Evolutionary conservation across 2,113 vertebrate genomes (phyloP).

Genomic region (Urocolius indicus): DNA sequence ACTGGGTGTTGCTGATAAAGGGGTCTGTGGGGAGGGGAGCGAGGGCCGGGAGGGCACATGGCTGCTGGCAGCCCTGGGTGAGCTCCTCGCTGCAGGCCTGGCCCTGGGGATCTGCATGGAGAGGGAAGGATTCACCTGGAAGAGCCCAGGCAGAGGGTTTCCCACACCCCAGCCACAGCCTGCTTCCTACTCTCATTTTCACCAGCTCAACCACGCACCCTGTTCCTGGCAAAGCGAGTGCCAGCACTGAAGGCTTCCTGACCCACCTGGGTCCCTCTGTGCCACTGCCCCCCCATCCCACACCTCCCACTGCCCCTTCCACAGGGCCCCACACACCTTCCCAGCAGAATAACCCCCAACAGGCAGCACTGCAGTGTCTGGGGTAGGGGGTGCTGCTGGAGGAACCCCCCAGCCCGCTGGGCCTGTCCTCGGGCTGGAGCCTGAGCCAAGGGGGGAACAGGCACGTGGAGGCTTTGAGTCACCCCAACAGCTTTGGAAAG

Average conservation of each 20-base stretch:
- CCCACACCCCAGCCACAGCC: not conserved
- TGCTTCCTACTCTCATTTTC: not conserved
- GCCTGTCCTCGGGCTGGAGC: not conserved
- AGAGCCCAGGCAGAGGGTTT: not conserved
- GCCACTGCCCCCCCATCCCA: not conserved
- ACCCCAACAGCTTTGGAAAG: fast-evolving
- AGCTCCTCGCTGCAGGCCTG: too few relatives aligned
- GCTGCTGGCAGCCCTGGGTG: not conserved
- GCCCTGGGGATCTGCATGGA: fast-evolving
- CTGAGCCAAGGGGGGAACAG: fast-evolving
- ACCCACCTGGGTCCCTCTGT: not conserved
- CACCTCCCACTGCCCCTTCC: too few relatives aligned
- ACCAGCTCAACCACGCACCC: fast-evolving
- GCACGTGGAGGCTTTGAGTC: not conserved
- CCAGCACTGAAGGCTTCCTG: not conserved
- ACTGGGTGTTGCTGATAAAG: not conserved
- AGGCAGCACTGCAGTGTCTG: fast-evolving
- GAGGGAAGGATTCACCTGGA: not conserved
- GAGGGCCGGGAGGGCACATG: fast-evolving
- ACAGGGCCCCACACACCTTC: fast-evolving
- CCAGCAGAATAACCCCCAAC: not conserved
- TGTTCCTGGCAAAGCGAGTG: fast-evolving
- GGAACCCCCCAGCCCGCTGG: fast-evolving
- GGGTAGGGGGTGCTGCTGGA: not conserved
- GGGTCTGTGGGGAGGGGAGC: not conserved